Conservation (phyloP, 2,113 vertebrate genomes). For the Erythrocercus mccallii region DNA sequence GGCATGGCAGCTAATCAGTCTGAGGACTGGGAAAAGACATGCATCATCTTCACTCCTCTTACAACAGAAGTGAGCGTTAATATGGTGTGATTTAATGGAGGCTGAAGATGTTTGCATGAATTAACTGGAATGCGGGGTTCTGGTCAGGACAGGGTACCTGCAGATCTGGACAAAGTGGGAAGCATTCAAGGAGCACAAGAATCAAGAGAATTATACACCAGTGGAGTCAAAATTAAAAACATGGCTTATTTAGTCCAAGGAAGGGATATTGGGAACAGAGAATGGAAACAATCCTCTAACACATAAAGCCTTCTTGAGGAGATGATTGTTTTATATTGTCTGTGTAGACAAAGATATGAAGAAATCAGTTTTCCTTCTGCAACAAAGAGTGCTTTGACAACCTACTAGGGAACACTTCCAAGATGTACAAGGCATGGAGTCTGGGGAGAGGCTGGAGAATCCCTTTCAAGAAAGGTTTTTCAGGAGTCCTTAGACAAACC, state of each 20-base stretch:
- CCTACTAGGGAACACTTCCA: slow-evolving; percentile 1
- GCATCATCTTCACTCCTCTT: not conserved
- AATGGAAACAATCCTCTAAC: not conserved
- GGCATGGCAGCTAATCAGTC: not conserved
- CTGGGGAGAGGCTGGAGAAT: not conserved
- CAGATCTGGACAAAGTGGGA: not conserved
- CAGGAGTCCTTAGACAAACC: not conserved
- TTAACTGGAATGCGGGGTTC: not conserved
- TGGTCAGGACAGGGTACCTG: not conserved
- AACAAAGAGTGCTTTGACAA: slow-evolving; percentile 16
- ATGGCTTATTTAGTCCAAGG: not conserved
- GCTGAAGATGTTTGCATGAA: not conserved
- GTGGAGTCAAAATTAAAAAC: not conserved
- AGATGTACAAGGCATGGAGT: not conserved
- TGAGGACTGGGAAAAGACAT: not conserved
- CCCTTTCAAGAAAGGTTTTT: not conserved
- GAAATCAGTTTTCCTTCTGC: slow-evolving; percentile 5
- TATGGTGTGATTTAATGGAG: not conserved
- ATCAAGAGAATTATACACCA: not conserved
- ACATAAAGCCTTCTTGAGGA: not conserved
- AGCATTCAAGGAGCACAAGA: not conserved
- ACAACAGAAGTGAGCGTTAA: not conserved
- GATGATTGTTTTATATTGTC: not conserved
- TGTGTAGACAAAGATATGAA: not conserved
- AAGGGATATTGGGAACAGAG: not conserved